phyloP scores from a whole-genome alignment of 2,888 invertebrate species.

The Norana najaformis region DNA sequence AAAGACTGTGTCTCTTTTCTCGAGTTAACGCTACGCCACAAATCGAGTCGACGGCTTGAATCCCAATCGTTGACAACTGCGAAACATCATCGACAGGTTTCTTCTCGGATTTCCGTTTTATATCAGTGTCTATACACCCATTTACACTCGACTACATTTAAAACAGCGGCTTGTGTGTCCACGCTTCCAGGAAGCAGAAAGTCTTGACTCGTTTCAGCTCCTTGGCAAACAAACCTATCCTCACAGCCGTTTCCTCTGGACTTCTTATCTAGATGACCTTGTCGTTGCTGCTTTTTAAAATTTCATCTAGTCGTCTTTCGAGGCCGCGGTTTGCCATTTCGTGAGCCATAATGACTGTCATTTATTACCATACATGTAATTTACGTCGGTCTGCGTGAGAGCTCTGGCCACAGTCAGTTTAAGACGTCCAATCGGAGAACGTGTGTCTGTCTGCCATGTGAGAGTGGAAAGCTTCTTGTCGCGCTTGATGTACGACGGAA shows the following conservation, averaged over 20 bases:
- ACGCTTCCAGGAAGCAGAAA: no score
- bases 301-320: no score
- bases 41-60: no score
- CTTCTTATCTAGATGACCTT: not conserved
- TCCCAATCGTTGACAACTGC: no score
- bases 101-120: no score
- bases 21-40: no score
- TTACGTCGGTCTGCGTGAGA: not conserved
- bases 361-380: not conserved
- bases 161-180: no score
- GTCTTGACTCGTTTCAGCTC: not conserved
- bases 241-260: not conserved
- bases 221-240: not conserved
- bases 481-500: not conserved
- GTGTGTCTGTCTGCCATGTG: not conserved
- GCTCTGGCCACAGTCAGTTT: not conserved
- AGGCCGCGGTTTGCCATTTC: not conserved
- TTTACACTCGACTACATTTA: no score
- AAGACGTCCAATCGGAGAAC: not conserved
- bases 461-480: constrained; percentile 13
- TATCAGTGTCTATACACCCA: no score
- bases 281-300: no score
- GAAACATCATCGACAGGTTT: no score
- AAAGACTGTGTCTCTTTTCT: no score
- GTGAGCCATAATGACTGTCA: not conserved